Base-by-base conservation (phyloP, 2,797 vertebrate genomes). In the Artibeus jamaicensis region DNA sequence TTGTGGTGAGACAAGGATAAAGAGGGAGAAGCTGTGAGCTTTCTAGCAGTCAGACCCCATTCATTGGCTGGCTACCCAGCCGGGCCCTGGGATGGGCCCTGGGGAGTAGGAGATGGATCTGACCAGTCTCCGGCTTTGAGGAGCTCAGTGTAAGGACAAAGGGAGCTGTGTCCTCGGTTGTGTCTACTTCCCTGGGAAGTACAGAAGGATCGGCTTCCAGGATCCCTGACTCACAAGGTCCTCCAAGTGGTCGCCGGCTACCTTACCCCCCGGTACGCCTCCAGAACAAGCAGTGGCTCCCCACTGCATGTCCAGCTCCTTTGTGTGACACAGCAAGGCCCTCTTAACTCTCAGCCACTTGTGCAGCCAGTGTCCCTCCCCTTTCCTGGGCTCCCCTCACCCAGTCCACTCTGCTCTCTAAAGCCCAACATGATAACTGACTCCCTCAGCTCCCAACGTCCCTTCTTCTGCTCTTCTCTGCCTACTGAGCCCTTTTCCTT, bases 261-360 rank as follows among this genome's bases (percentile, higher is more conserved):
- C 37, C 29, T 59, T 24, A 19, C 3, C 14, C 29, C n/a, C 14
- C 39, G 1, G 1, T 73, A 6, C 19, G 84, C 15, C 11, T 65
- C 4, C 5, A 9, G 91, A 46, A n/a, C 29, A 0, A 57, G 32
- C 19, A 7, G 0, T 6, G 70, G 46, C 21, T 21, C 19, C 24
- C 29, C 21, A 14, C 18, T 16, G 5, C 32, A 11, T 0, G 1
- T 8, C 19, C 15, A 53, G 0, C 29, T 71, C 26, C 21, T 84
- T 85, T 44, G 44, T 34, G 16, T 2, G 8, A 53, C 37, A 8
- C 0, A 1, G 1, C 24, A 14, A 59, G 39, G 24, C 48, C 55
- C n/a, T 91, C 44, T n/a, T 3, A 7, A 9, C 24, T 46, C 42
- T 74, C 59, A 21, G 68, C 22, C n/a, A 4, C 19, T 32, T 62